A percentile compares a stretch with the other conserved stretches of the same genome.
Evolutionary conservation across 1,140 invertebrate species (phyloP).

Genomic region (Saccostrea glomerata): DNA sequence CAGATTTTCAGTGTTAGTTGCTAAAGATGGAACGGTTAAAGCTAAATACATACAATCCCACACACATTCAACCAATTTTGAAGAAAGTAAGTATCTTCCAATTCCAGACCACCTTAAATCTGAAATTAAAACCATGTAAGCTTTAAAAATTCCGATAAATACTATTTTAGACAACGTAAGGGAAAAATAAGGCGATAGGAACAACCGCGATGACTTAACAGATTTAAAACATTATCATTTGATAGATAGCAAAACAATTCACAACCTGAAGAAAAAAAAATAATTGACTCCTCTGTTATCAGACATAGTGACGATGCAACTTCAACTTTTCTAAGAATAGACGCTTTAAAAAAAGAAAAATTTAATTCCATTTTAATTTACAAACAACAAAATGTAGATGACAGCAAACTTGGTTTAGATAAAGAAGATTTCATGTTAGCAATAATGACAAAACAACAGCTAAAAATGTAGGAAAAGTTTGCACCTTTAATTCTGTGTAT

Average conservation of each 20-base stretch:
- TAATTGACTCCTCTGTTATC: slow-evolving; percentile 12
- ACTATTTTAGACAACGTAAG: slow-evolving; percentile 5
- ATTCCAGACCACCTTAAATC: not conserved
- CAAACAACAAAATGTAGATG: slow-evolving; percentile 28
- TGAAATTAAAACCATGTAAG: not conserved
- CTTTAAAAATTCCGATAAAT: not conserved
- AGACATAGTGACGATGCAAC: slow-evolving; percentile 10
- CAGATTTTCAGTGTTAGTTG: not conserved
- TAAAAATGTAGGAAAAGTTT: slow-evolving; percentile 31
- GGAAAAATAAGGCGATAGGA: no score
- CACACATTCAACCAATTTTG: no score
- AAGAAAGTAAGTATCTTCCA: slow-evolving; percentile 7
- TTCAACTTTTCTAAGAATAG: slow-evolving; percentile 6
- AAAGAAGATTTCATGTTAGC: slow-evolving; percentile 21
- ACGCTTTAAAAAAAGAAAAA: not conserved
- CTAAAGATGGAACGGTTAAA: not conserved
- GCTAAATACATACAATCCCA: not conserved
- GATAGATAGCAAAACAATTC: slow-evolving; percentile 36
- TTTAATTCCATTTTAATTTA: slow-evolving; percentile 25
- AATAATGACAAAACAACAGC: slow-evolving; percentile 10
- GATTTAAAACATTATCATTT: slow-evolving; percentile 42
- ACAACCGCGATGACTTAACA: not conserved
- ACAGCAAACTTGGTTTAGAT: not conserved
- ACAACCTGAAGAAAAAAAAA: slow-evolving; percentile 11
- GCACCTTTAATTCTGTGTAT: not conserved